Conservation (phyloP, 2,888 invertebrate species). For the Pemphredon lugubris region DNA sequence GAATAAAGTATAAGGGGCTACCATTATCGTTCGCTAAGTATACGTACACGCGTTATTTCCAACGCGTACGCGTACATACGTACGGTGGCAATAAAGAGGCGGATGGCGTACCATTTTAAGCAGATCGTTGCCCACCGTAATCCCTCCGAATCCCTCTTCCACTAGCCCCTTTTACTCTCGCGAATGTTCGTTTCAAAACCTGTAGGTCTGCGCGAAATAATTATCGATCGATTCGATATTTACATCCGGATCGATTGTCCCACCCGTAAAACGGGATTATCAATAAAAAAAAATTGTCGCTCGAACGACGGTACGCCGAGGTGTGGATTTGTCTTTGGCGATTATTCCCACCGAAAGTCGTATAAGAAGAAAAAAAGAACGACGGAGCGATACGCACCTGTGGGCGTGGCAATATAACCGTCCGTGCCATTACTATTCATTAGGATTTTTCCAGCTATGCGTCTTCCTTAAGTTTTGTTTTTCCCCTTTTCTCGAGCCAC, state of each 20-base stretch:
- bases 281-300: too few species aligned
- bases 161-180: slow-evolving; percentile 37
- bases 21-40: slow-evolving; percentile 28
- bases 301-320: slow-evolving; percentile 5
- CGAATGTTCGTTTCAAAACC: too few species aligned
- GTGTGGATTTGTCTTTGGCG: slow-evolving; percentile 36
- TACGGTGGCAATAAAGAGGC: slow-evolving; percentile 46
- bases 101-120: slow-evolving; percentile 49
- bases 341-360: slow-evolving; percentile 42
- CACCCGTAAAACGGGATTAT: too few species aligned
- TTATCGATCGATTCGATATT: slow-evolving; percentile 27
- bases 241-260: slow-evolving; percentile 12
- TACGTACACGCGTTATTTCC: slow-evolving; percentile 17
- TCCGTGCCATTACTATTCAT: slow-evolving; percentile 75
- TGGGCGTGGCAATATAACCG: slow-evolving; percentile 38
- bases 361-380: too few species aligned
- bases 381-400: slow-evolving; percentile 50
- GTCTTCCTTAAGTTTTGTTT: slow-evolving; percentile 74
- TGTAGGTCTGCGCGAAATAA: too few species aligned
- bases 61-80: neutral
- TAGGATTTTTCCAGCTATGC: slow-evolving; percentile 75
- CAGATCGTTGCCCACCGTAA: slow-evolving; percentile 61
- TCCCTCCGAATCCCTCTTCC: slow-evolving; percentile 57
- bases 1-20: slow-evolving; percentile 28
- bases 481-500: slow-evolving; percentile 44